Evolutionary conservation across 2,888 invertebrate genomes (phyloP).

Genomic region (Itoplectis maculator): DNA sequence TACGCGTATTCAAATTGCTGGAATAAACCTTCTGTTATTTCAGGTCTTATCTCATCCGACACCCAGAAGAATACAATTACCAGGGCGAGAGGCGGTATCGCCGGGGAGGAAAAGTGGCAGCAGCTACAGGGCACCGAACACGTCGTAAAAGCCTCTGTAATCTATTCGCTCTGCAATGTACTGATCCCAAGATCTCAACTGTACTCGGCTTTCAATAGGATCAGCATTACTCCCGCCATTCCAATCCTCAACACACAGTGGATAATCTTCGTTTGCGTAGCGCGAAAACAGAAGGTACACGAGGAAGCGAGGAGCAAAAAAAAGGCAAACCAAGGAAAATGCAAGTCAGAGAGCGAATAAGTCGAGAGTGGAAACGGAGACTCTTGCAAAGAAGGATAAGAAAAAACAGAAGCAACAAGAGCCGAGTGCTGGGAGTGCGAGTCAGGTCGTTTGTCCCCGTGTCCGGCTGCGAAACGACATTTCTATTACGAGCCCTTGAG

Average conservation of each 20-base stretch:
- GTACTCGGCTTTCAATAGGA: constrained; percentile 16
- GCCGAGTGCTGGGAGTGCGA: neutral
- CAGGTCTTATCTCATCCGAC: neutral
- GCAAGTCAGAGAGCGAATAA: constrained; percentile 7
- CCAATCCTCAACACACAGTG: neutral
- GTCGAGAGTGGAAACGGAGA: neutral
- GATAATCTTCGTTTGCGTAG: constrained; percentile 7
- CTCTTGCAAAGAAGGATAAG: neutral
- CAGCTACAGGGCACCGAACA: neutral
- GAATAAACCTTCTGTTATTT: constrained; percentile 5
- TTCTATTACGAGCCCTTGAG: constrained; percentile 7
- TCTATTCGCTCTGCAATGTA: constrained; percentile 15
- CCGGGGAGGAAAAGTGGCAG: neutral
- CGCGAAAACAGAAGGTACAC: neutral
- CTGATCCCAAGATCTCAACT: constrained; percentile 17
- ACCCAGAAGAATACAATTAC: constrained; percentile 2
- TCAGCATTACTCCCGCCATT: constrained; percentile 3
- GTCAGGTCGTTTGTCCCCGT: neutral
- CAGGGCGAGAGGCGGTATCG: neutral
- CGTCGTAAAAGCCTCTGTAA: constrained; percentile 10
- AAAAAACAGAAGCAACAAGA: neutral
- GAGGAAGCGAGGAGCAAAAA: neutral
- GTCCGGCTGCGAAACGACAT: constrained; percentile 3
- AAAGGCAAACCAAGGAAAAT: neutral
- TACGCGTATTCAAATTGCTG: neutral